Conservation (phyloP, 2,888 invertebrate species). For the Taenaris catops region DNA sequence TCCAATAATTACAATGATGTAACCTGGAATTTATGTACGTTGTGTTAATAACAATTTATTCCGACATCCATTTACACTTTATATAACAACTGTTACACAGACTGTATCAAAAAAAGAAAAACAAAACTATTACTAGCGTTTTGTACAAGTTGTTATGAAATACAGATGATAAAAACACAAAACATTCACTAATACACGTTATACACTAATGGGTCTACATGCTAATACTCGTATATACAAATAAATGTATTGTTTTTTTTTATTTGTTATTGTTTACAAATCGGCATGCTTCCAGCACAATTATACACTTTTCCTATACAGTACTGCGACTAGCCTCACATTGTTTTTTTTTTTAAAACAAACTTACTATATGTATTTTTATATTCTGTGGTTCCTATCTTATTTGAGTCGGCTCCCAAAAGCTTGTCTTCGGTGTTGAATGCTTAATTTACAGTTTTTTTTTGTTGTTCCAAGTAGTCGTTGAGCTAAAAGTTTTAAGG, state of each 20-base stretch:
- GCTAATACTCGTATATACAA: constrained; percentile 10
- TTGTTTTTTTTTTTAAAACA: constrained; percentile 14
- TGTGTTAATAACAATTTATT: background rate
- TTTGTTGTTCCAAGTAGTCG: constrained; percentile 10
- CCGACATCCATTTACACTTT: constrained; percentile 27
- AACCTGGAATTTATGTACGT: no score
- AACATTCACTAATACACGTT: constrained; percentile 38
- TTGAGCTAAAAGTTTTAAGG: no score
- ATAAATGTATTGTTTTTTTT: constrained; percentile 9
- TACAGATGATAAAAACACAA: constrained; percentile 8
- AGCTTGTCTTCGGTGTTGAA: constrained; percentile 20
- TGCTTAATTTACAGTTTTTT: constrained; percentile 15
- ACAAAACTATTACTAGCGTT: background rate
- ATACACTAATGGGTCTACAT: constrained; percentile 69
- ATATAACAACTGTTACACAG: background rate
- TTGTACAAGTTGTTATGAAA: background rate
- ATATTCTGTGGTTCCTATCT: constrained; percentile 16
- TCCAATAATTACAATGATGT: no score
- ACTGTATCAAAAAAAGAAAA: no score
- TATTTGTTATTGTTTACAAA: constrained; percentile 8
- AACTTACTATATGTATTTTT: constrained; percentile 16
- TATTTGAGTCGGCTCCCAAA: constrained; percentile 9
- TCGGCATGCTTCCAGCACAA: constrained; percentile 27
- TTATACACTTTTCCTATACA: constrained; percentile 21
- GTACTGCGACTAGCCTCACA: constrained; percentile 18